Conservation (phyloP, 1,140 invertebrate species). For the Drosophila kanapiae region DNA sequence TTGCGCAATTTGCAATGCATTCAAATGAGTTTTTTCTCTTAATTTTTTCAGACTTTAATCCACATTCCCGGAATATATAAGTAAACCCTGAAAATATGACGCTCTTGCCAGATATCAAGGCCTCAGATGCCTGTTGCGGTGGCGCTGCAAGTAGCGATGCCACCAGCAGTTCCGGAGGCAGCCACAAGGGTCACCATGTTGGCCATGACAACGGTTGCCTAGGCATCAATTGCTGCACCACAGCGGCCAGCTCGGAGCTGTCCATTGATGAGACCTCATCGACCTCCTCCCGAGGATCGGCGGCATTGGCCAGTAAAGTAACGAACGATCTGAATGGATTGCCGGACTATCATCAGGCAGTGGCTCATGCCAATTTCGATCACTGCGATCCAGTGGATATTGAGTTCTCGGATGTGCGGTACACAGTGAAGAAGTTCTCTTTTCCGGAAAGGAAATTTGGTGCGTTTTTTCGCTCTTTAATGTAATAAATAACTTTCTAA, state of each 20-base stretch:
- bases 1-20: constrained; percentile 5
- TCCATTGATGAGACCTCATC: constrained; percentile 75
- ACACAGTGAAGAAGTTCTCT: constrained; percentile 86
- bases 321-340: constrained; percentile 69
- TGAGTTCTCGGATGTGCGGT: constrained; percentile 89
- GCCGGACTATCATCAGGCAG: constrained; percentile 45
- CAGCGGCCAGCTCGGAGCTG: constrained; percentile 65
- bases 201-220: constrained; percentile 40
- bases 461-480: constrained; percentile 11
- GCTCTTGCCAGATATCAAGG: constrained; percentile 80
- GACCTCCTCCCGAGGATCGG: constrained; percentile 41
- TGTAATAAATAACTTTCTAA: background rate
- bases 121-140: constrained; percentile 64
- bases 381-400: constrained; percentile 87
- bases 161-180: constrained; percentile 46
- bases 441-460: constrained; percentile 80
- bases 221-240: constrained; percentile 76
- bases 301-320: constrained; percentile 45
- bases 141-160: constrained; percentile 52
- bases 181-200: constrained; percentile 31
- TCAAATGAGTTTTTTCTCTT: background rate
- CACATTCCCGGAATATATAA: constrained; percentile 1
- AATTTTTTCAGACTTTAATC: constrained; percentile 25
- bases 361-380: constrained; percentile 68
- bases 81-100: constrained; percentile 51